phyloP scores from a whole-genome alignment of 2,113 vertebrate species.

The Mustelus asterias region DNA sequence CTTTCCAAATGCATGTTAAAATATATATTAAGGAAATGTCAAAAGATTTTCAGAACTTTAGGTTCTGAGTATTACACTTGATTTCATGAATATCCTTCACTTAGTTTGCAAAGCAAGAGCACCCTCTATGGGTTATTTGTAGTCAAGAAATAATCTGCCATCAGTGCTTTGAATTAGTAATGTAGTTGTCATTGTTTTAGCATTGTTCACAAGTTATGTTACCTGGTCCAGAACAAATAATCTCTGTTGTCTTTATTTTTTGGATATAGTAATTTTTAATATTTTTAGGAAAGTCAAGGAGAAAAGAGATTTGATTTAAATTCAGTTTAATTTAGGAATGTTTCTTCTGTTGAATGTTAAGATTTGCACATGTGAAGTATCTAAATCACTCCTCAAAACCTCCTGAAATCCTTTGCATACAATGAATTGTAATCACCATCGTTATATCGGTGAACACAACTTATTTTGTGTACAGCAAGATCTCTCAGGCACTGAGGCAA shows the following conservation, averaged over 20 bases:
- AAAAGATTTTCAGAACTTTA: neutral
- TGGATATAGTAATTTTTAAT: neutral
- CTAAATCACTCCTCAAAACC: neutral
- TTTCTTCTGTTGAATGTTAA: neutral
- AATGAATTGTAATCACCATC: neutral
- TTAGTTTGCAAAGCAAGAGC: neutral
- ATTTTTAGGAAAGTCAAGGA: neutral
- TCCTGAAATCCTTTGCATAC: neutral
- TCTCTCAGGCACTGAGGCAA: neutral
- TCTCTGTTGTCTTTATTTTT: neutral
- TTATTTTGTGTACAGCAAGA: neutral
- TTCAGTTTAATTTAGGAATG: neutral
- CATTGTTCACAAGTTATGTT: neutral
- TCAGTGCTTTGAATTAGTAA: neutral
- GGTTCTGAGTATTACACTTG: neutral
- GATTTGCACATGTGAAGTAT: neutral
- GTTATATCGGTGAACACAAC: neutral
- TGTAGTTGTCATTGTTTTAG: neutral
- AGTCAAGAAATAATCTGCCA: neutral
- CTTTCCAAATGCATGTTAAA: neutral
- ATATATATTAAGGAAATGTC: neutral
- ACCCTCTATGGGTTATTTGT: slow-evolving; percentile 15
- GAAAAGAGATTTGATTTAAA: neutral
- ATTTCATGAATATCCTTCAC: neutral
- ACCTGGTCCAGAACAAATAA: neutral